phyloP scores from a whole-genome alignment of 2,888 invertebrate species.

The Gibbula magus region DNA sequence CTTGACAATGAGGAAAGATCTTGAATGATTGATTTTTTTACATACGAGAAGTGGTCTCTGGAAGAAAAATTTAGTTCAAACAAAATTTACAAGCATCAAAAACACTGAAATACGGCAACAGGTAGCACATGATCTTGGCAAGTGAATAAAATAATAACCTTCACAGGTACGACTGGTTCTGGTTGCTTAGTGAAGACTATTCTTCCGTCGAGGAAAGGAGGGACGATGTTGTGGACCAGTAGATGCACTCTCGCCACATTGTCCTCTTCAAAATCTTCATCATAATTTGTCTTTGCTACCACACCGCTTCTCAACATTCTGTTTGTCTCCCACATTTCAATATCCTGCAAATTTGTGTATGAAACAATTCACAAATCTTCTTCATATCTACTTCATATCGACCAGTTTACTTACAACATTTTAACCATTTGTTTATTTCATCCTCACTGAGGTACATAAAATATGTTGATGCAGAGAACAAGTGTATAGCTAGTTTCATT shows the following conservation, averaged over 20 bases:
- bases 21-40: no score
- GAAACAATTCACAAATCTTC: not conserved
- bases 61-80: no score
- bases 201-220: slow-evolving; percentile 97
- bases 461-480: no score
- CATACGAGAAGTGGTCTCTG: no score
- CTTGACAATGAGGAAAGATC: no score
- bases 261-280: slow-evolving; percentile 92
- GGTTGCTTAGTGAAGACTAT: slow-evolving; percentile 99
- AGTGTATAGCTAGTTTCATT: no score
- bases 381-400: no score
- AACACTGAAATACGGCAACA: no score
- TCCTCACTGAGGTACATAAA: not conserved
- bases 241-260: slow-evolving; percentile 95
- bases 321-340: slow-evolving; percentile 98
- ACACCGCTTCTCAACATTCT: slow-evolving; percentile 94
- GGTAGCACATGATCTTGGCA: no score
- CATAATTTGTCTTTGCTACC: slow-evolving; percentile 84
- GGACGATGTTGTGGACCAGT: slow-evolving; percentile 97
- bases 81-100: no score
- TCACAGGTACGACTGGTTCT: slow-evolving; percentile 97
- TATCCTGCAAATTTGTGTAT: slow-evolving; percentile 86
- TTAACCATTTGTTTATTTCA: not conserved
- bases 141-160: no score
- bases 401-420: not conserved